Base-by-base conservation (phyloP, 2,888 invertebrate species). In the Orgyia antiqua region DNA sequence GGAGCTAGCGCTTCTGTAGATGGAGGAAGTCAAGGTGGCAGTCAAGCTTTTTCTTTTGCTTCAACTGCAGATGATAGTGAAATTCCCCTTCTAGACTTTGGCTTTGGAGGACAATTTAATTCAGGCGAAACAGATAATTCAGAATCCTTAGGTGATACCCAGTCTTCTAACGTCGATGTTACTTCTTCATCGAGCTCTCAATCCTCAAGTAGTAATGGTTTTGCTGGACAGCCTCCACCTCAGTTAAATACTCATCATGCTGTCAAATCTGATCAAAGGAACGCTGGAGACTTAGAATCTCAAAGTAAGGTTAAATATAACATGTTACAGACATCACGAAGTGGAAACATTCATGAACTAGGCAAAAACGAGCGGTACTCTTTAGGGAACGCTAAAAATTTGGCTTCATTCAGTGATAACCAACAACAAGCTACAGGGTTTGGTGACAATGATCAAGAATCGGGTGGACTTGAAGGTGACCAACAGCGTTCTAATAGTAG, bases 31-130 rank as follows among this genome's bases (percentile, higher is more conserved):
- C 41, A 45, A 20, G 35, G 40, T 21, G 28, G 47, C 9, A 66
- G 70, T 27, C 61, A 66, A 51, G 74, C 76, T 1, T 54, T 67
- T 27, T 68, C 70, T 0, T 29, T 73, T 18, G 57, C 58, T 10
- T 51, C 65, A 17, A 33, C 36, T 10, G 37, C 28, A n/a, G 36
- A 33, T 8, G 21, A 34, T 4, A 35, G 26, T 4, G 17, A 13
- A 9, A 18, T 13, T 10, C 10, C 27, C n/a, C 19, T n/a, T 20
- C 23, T 31, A 9, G n/a, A n/a, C n/a, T n/a, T n/a, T 23, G 29
- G 30, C 12, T 10, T 15, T 10, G 36, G 32, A 7, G 10, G 23
- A 1, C 19, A 7, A 17, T 13, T 27, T 2, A 19, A 29, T n/a
- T n/a, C n/a, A n/a, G n/a, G n/a, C n/a, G 40, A 39, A 15, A n/a